Conservation (phyloP, 2,113 vertebrate genomes). For the Haplotaxodon microlepis region DNA sequence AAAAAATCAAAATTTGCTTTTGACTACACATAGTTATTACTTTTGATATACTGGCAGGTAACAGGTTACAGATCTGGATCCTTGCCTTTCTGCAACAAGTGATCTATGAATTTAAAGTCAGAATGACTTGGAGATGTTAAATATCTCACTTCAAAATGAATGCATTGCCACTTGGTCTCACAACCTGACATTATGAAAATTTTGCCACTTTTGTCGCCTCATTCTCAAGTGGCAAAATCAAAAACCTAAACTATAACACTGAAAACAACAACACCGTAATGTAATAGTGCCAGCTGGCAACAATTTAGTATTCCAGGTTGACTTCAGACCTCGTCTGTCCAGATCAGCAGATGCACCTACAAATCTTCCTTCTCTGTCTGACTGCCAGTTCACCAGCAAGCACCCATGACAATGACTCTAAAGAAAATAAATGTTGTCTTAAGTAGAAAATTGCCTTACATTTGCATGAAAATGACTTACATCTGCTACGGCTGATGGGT, state of each 20-base stretch:
- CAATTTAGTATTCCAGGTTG: constrained; percentile 7
- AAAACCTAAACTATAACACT: neutral
- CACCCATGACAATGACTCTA: constrained; percentile 54
- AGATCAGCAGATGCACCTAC: constrained; percentile 59
- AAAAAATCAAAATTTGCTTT: neutral
- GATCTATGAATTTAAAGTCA: neutral
- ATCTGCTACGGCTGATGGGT: constrained; percentile 62
- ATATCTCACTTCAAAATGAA: neutral
- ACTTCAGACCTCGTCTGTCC: constrained; percentile 48
- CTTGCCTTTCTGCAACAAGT: constrained; percentile 39
- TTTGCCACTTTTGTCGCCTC: neutral
- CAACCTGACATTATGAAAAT: neutral
- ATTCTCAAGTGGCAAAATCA: neutral
- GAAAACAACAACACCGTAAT: neutral
- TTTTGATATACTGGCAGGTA: neutral
- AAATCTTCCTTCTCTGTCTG: constrained; percentile 61
- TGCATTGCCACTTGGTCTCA: neutral
- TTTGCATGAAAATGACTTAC: constrained; percentile 74
- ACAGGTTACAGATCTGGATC: neutral
- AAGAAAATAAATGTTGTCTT: constrained; percentile 68
- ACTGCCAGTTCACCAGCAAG: constrained; percentile 4
- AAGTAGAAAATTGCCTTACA: constrained; percentile 62
- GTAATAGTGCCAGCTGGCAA: neutral
- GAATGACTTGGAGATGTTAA: neutral
- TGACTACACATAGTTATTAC: neutral